Evolutionary conservation across 2,797 vertebrate species (phyloP).

Genomic region (Hemibagrus guttatus): DNA sequence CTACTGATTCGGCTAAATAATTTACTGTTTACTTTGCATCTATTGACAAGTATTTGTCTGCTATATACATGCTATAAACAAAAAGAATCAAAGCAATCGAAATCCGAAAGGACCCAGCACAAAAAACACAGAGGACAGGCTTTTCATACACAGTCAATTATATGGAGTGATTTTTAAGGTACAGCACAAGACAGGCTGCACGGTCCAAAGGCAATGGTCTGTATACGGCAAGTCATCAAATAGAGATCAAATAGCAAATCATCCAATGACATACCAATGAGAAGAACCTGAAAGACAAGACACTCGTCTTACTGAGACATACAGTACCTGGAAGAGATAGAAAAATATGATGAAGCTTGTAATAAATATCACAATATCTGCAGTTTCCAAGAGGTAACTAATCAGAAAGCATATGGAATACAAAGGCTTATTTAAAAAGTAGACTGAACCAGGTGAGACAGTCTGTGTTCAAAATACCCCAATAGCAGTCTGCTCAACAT

Average conservation of each 20-base stretch:
- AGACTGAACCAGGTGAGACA: constrained; percentile 29
- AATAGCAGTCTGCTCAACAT: constrained; percentile 49
- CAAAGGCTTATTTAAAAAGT: constrained; percentile 40
- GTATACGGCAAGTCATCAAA: not conserved
- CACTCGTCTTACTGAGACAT: not conserved
- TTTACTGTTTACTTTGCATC: not conserved
- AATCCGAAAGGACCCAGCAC: not conserved
- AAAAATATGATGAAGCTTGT: not conserved
- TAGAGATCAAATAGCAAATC: not conserved
- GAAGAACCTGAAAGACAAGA: not conserved
- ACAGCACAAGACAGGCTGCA: not conserved
- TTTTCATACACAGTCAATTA: not conserved
- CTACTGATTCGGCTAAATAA: not conserved
- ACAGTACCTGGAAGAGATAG: not conserved
- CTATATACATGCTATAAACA: not conserved
- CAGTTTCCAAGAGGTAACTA: constrained; percentile 22
- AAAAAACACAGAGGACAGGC: not conserved
- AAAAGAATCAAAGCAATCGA: not conserved
- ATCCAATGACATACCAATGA: not conserved
- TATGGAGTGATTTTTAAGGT: not conserved
- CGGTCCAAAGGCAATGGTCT: not conserved
- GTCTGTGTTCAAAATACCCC: constrained; percentile 40
- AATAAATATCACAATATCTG: not conserved
- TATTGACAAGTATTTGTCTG: no score
- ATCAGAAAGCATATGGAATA: constrained; percentile 27